Evolutionary conservation across 2,888 invertebrate genomes (phyloP).

Genomic region (Catocala fraxini): DNA sequence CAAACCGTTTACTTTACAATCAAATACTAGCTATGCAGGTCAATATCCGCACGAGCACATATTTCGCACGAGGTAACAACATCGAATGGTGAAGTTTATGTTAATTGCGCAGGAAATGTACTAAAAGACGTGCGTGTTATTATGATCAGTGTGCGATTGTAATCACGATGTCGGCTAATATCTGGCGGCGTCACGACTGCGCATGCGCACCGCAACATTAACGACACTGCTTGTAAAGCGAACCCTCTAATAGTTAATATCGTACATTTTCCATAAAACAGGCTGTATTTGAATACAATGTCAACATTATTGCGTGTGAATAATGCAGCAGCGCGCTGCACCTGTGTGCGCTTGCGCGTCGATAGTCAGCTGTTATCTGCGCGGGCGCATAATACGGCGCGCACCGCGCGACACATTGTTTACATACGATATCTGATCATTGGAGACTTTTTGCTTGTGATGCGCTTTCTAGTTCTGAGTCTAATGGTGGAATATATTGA

Average conservation of each 20-base stretch:
- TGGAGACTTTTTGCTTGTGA: not conserved
- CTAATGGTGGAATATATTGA: slow-evolving; percentile 7
- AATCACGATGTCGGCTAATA: slow-evolving; percentile 12
- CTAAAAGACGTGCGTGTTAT: slow-evolving; percentile 10
- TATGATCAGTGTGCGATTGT: slow-evolving; percentile 11
- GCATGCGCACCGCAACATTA: slow-evolving; percentile 3
- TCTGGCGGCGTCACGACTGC: not conserved
- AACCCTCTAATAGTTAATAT: slow-evolving; percentile 21
- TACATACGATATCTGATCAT: slow-evolving; percentile 16
- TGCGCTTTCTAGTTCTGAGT: slow-evolving; percentile 6
- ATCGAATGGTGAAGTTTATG: slow-evolving; percentile 11
- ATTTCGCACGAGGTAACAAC: slow-evolving; percentile 11
- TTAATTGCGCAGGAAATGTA: slow-evolving; percentile 17
- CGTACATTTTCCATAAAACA: slow-evolving; percentile 47
- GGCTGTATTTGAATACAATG: slow-evolving; percentile 51
- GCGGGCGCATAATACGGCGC: slow-evolving; percentile 23
- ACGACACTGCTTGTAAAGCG: slow-evolving; percentile 11
- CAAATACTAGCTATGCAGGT: slow-evolving; percentile 14
- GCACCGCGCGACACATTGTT: slow-evolving; percentile 12
- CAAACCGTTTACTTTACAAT: not conserved
- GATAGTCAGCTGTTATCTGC: slow-evolving; percentile 37
- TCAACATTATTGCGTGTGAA: slow-evolving; percentile 47
- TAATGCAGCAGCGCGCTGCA: slow-evolving; percentile 44
- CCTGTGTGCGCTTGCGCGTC: slow-evolving; percentile 24
- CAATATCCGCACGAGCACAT: slow-evolving; percentile 9